These are phyloP conservation scores for Rugalucina vietnamica DNA, from an alignment of 2,888 invertebrate species.

Conservation along the genomic window DNA sequence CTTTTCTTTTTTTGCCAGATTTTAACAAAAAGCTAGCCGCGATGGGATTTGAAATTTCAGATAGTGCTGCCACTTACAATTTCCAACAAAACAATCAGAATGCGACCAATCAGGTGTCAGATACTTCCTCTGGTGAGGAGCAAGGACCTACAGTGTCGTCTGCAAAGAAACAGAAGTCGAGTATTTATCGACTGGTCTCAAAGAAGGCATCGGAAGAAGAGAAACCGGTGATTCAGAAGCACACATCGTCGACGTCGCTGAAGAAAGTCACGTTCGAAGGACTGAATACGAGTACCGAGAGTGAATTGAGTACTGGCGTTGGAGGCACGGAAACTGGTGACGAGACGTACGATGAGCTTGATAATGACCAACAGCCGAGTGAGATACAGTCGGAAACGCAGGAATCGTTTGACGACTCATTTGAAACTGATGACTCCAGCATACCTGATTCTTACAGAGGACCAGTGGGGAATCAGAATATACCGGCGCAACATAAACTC, in stretches of 20 bases:
- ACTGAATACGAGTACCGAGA: slow-evolving; percentile 50
- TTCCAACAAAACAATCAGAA: background rate
- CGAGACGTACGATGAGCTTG: slow-evolving; percentile 42
- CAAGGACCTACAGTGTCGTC: background rate
- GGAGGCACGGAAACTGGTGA: slow-evolving; percentile 54
- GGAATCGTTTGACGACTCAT: slow-evolving; percentile 59
- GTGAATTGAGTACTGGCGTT: slow-evolving; percentile 65
- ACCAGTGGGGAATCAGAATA: background rate
- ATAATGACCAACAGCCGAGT: slow-evolving; percentile 56
- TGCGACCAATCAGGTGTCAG: background rate
- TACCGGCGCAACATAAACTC: slow-evolving; percentile 88
- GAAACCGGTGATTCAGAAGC: slow-evolving; percentile 49
- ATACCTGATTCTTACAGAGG: slow-evolving; percentile 59
- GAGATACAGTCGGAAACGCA: slow-evolving; percentile 59
- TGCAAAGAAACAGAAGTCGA: slow-evolving; percentile 52
- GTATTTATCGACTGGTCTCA: slow-evolving; percentile 76
- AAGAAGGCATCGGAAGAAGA: slow-evolving; percentile 52
- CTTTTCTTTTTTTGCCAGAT: slow-evolving; percentile 69
- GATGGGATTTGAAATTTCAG: slow-evolving; percentile 80
- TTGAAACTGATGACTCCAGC: slow-evolving; percentile 55
- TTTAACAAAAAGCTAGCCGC: slow-evolving; percentile 80
- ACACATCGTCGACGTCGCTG: slow-evolving; percentile 44
- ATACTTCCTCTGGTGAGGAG: background rate
- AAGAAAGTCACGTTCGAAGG: slow-evolving; percentile 48
- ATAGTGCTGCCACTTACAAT: slow-evolving; percentile 56